These are phyloP conservation scores for Cranoglanis bouderius DNA, from an alignment of 2,113 vertebrate genomes.

Conservation along the genomic window DNA sequence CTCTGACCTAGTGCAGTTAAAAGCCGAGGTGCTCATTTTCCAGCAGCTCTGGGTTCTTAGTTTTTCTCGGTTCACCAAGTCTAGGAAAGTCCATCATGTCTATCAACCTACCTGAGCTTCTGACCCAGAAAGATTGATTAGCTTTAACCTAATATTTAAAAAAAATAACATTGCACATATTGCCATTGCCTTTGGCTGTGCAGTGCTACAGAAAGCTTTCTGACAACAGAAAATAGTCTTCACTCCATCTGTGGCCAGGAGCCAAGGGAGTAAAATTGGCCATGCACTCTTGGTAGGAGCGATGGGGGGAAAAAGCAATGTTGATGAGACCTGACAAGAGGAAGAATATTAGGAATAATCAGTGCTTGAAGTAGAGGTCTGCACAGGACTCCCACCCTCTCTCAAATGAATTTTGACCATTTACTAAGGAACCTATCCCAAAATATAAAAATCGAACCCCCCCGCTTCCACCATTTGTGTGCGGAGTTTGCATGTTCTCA, in stretches of 20 bases:
- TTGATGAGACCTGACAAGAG: neutral
- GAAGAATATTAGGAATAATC: neutral
- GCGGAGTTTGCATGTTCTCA: no score
- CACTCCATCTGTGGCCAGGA: neutral
- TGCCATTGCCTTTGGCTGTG: conserved; percentile 13
- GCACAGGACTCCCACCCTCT: neutral
- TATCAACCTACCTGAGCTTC: neutral
- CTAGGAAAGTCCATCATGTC: neutral
- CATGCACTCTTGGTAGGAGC: neutral
- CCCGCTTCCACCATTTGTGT: no score
- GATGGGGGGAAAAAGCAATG: neutral
- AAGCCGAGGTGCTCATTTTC: neutral
- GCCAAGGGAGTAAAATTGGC: neutral
- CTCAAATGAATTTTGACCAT: neutral
- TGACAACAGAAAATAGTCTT: conserved; percentile 18
- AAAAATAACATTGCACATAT: conserved; percentile 6
- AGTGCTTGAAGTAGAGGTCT: neutral
- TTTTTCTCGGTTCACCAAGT: neutral
- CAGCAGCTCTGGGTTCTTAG: neutral
- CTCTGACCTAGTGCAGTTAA: neutral
- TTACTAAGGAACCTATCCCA: neutral
- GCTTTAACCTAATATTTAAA: neutral
- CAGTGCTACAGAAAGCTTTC: neutral
- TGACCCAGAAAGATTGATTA: neutral
- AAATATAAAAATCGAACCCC: neutral